Evolutionary conservation across 2,113 vertebrate species (phyloP).

Genomic region (Leptocoma aspasia): DNA sequence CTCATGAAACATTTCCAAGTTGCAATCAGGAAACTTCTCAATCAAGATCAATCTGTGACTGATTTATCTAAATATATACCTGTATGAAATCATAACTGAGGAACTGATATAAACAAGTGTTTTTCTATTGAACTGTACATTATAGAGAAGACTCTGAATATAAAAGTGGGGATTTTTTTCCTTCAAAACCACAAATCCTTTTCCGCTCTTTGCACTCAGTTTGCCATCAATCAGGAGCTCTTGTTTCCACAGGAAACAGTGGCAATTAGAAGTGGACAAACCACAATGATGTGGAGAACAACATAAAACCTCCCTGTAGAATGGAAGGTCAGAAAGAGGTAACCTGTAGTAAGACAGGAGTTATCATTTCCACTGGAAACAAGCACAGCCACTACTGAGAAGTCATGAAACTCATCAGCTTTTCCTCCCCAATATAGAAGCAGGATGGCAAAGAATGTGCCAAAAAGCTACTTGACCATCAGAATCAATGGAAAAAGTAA

Average conservation of each 20-base stretch:
- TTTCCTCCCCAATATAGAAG: background rate
- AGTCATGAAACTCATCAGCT: background rate
- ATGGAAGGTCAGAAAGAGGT: constrained; percentile 5
- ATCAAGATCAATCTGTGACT: background rate
- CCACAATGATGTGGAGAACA: background rate
- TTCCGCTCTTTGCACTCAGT: background rate
- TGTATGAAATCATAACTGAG: background rate
- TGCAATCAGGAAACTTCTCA: background rate
- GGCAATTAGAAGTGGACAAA: background rate
- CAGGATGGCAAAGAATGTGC: background rate
- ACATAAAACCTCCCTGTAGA: background rate
- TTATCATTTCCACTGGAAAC: constrained; percentile 62
- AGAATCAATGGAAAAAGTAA: background rate
- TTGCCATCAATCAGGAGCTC: background rate
- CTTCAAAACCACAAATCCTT: background rate
- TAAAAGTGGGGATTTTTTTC: background rate
- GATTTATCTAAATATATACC: background rate
- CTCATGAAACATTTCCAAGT: background rate
- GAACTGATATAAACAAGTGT: background rate
- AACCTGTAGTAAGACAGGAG: constrained; percentile 31
- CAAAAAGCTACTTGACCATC: background rate
- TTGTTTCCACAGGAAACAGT: constrained; percentile 59
- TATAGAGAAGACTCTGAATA: background rate
- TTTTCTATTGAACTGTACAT: background rate
- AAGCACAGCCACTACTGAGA: background rate